Evolutionary conservation across 2,888 invertebrate species (phyloP).

Genomic region (Carcina quercana): DNA sequence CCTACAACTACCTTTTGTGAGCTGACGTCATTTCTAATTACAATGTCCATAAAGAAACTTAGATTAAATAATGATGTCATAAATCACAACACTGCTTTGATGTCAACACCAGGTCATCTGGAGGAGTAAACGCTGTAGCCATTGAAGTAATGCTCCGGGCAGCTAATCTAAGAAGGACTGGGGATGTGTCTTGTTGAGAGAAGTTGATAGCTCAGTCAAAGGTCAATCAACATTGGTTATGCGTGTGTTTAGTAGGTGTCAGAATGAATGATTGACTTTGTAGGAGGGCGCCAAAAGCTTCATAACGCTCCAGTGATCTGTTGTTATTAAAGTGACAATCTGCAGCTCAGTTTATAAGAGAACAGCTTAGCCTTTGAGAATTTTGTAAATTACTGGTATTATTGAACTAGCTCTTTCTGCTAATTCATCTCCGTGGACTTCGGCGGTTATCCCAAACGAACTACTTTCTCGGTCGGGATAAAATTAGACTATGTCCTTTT

Average conservation of each 20-base stretch:
- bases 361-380: too few species aligned
- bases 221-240: slow-evolving; percentile 23
- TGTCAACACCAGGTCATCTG: slow-evolving; percentile 19
- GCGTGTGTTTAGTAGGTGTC: slow-evolving; percentile 27
- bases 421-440: too few species aligned
- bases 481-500: too few species aligned
- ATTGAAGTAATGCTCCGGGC: too few species aligned
- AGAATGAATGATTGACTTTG: slow-evolving; percentile 30
- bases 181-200: slow-evolving; percentile 7
- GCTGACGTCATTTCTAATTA: slow-evolving; percentile 15
- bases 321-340: background rate
- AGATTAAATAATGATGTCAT: slow-evolving; percentile 16
- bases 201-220: slow-evolving; percentile 16
- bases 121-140: too few species aligned
- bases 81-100: slow-evolving; percentile 16
- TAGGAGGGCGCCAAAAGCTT: slow-evolving; percentile 28
- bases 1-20: slow-evolving; percentile 9
- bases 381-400: too few species aligned
- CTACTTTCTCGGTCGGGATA: too few species aligned
- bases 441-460: too few species aligned
- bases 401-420: too few species aligned
- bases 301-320: slow-evolving; percentile 16
- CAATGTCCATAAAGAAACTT: slow-evolving; percentile 16
- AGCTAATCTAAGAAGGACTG: too few species aligned
- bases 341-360: too few species aligned